Conservation (phyloP, 2,113 vertebrate genomes). For the Amazona vittata region DNA sequence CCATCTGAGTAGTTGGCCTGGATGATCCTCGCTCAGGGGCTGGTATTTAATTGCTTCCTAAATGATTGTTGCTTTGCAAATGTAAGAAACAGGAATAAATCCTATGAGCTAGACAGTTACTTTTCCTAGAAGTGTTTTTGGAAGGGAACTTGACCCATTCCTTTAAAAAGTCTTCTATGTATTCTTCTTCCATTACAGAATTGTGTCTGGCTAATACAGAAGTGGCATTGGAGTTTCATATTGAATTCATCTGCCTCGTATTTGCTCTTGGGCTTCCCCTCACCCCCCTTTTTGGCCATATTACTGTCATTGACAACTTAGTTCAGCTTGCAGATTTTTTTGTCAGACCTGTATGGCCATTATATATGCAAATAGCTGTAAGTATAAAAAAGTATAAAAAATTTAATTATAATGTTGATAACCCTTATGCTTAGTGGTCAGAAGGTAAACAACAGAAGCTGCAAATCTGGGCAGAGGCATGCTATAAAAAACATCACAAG, state of each 20-base stretch:
- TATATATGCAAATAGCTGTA: neutral
- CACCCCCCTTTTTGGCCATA: neutral
- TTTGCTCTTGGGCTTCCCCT: neutral
- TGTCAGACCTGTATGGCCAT: neutral
- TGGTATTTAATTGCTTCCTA: neutral
- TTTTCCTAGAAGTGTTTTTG: neutral
- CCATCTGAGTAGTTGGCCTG: neutral
- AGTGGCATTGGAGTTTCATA: neutral
- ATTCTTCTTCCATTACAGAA: neutral
- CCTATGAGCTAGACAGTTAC: neutral
- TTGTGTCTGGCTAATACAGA: neutral
- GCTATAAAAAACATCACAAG: neutral
- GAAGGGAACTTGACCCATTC: neutral
- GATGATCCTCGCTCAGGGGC: neutral
- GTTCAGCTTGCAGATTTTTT: neutral
- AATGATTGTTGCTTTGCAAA: neutral
- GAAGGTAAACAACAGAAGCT: slow-evolving; percentile 16
- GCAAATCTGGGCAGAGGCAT: neutral
- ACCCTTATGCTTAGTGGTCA: neutral
- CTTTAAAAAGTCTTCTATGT: neutral
- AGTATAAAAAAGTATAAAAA: neutral
- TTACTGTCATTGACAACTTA: neutral
- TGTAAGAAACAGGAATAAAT: neutral
- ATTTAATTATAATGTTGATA: neutral
- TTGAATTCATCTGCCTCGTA: neutral